A percentile compares a stretch with the other conserved stretches of the same genome.
Evolutionary conservation across 2,797 vertebrate genomes (phyloP).

Genomic region (Phoxinus dragarum): DNA sequence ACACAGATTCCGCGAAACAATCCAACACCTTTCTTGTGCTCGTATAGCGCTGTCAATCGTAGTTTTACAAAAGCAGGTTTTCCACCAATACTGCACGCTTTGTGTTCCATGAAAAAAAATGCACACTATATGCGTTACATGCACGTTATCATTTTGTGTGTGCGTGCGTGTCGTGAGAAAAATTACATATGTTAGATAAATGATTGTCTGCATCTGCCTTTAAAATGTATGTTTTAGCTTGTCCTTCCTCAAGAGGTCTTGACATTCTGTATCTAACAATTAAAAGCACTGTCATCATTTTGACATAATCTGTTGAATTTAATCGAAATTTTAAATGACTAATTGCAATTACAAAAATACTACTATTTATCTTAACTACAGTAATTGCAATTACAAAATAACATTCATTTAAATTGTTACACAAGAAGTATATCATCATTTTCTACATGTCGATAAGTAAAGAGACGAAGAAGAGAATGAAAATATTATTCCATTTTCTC

Average conservation of each 20-base stretch:
- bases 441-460: not conserved
- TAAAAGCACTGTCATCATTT: not conserved
- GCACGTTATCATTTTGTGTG: too few species aligned
- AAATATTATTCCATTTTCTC: not conserved
- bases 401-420: not conserved
- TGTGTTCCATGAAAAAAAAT: not conserved
- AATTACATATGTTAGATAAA: not conserved
- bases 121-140: too few species aligned
- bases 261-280: not conserved
- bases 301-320: not conserved
- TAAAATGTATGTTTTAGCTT: not conserved
- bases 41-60: not conserved
- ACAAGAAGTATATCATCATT: not conserved
- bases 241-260: not conserved
- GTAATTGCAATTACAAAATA: not conserved
- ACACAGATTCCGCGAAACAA: not conserved
- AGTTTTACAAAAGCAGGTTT: constrained; percentile 34
- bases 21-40: constrained; percentile 9
- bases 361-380: not conserved
- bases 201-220: not conserved
- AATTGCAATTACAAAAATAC: not conserved
- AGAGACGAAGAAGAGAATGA: not conserved
- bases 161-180: not conserved
- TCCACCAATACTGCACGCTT: not conserved
- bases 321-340: not conserved